Conservation (phyloP, 2,888 invertebrate species). For the Acanthosoma haemorrhoidale region DNA sequence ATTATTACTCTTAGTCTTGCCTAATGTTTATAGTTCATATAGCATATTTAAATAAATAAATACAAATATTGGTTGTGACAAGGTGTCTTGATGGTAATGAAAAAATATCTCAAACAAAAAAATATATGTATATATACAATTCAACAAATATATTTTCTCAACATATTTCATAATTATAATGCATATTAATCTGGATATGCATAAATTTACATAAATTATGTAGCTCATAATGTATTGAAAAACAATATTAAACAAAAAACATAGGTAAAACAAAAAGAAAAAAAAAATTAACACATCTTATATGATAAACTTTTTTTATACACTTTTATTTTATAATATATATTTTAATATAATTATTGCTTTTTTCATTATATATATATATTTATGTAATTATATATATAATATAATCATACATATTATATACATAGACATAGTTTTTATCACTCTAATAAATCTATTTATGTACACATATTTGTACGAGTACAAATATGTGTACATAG, state of each 20-base stretch:
- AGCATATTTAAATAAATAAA: too few species aligned
- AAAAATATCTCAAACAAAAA: too few species aligned
- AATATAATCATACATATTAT: background rate
- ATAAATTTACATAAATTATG: constrained; percentile 10
- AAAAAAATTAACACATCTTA: constrained; percentile 14
- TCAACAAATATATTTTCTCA: constrained; percentile 27
- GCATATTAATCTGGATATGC: constrained; percentile 12
- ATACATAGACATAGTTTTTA: constrained; percentile 7
- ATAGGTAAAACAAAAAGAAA: constrained; percentile 20
- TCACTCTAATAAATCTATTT: constrained; percentile 5
- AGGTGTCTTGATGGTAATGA: too few species aligned
- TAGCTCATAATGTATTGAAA: constrained; percentile 16
- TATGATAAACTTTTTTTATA: constrained; percentile 23
- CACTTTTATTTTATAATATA: constrained; percentile 27
- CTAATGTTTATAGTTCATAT: too few species aligned
- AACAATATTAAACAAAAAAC: constrained; percentile 13
- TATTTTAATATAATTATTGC: constrained; percentile 16
- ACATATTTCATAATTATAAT: constrained; percentile 15
- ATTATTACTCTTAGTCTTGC: too few species aligned
- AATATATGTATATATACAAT: background rate
- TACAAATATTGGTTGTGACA: too few species aligned
- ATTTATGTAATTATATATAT: background rate
- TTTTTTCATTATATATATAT: constrained; percentile 2
- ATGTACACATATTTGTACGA: background rate
- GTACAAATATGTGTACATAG: constrained; percentile 16